phyloP scores from a whole-genome alignment of 2,888 invertebrate species.

The Chloromyia formosa region DNA sequence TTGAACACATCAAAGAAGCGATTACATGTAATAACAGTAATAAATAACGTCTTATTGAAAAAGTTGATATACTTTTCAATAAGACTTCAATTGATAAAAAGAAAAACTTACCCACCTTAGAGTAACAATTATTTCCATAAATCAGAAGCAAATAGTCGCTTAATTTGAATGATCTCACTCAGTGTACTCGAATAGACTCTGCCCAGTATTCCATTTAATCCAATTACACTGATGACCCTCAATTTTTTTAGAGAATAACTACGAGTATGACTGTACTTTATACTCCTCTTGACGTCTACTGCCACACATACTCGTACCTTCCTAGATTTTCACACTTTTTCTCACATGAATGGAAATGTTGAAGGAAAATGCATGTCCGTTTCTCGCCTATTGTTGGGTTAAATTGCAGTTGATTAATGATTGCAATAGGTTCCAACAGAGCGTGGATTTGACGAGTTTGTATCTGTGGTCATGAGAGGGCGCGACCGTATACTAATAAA shows the following conservation, averaged over 20 bases:
- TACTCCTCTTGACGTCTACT: not conserved
- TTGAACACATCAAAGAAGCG: too few species aligned
- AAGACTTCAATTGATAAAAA: not conserved
- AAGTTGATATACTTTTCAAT: too few species aligned
- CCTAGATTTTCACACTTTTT: not conserved
- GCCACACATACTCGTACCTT: not conserved
- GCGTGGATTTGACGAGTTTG: not conserved
- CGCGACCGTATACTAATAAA: not conserved
- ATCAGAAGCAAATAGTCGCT: slow-evolving; percentile 22
- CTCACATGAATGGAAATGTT: slow-evolving; percentile 6
- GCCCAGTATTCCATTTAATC: slow-evolving; percentile 5
- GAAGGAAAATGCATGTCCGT: not conserved
- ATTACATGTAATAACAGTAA: not conserved
- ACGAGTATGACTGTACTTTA: not conserved
- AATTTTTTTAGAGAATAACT: not conserved
- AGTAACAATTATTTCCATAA: slow-evolving; percentile 26
- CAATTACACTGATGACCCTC: slow-evolving; percentile 33
- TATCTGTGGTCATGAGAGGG: slow-evolving; percentile 6
- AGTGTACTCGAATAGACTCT: not conserved
- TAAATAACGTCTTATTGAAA: slow-evolving; percentile 7
- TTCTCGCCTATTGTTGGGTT: slow-evolving; percentile 14
- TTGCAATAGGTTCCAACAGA: slow-evolving; percentile 24
- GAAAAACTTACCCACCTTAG: slow-evolving; percentile 10
- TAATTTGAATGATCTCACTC: slow-evolving; percentile 40
- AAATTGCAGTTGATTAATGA: slow-evolving; percentile 17